These are phyloP conservation scores for Tachysurus vachellii DNA, from an alignment of 2,113 vertebrate species.

Conservation along the genomic window DNA sequence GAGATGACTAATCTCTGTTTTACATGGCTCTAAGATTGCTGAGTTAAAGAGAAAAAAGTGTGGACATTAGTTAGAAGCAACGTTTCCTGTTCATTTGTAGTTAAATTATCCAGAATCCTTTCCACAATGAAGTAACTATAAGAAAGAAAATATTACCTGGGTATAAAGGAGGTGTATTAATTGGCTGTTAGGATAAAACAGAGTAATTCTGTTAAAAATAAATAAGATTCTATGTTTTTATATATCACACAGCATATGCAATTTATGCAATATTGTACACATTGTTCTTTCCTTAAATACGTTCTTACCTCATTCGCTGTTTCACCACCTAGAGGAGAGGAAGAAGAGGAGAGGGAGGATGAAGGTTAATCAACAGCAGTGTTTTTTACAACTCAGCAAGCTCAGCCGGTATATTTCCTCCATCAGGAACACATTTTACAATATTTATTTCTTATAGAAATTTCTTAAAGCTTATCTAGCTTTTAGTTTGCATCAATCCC, in stretches of 20 bases:
- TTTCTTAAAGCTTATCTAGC: constrained; percentile 47
- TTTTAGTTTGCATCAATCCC: constrained; percentile 41
- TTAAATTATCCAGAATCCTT: constrained; percentile 9
- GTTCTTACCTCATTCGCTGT: constrained; percentile 13
- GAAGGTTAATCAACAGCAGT: constrained; percentile 22
- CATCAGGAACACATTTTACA: constrained; percentile 44
- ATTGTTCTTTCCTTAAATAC: neutral
- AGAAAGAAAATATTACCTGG: constrained; percentile 31
- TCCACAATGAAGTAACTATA: neutral
- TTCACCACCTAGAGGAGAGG: constrained; percentile 9
- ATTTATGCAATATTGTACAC: neutral
- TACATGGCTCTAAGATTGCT: constrained; percentile 22
- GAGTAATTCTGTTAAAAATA: neutral
- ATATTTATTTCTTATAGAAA: constrained; percentile 60
- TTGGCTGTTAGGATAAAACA: constrained; percentile 23
- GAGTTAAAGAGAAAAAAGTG: constrained; percentile 7
- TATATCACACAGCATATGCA: no score
- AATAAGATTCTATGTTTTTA: neutral
- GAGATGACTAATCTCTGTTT: constrained; percentile 42
- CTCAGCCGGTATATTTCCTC: constrained; percentile 24
- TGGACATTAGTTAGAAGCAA: constrained; percentile 15
- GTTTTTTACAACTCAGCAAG: constrained; percentile 43
- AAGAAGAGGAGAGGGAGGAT: constrained; percentile 5
- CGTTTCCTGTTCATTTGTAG: constrained; percentile 9
- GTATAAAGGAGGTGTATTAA: constrained; percentile 10